Conservation (phyloP, 2,113 vertebrate species). For the Pionites leucogaster region DNA sequence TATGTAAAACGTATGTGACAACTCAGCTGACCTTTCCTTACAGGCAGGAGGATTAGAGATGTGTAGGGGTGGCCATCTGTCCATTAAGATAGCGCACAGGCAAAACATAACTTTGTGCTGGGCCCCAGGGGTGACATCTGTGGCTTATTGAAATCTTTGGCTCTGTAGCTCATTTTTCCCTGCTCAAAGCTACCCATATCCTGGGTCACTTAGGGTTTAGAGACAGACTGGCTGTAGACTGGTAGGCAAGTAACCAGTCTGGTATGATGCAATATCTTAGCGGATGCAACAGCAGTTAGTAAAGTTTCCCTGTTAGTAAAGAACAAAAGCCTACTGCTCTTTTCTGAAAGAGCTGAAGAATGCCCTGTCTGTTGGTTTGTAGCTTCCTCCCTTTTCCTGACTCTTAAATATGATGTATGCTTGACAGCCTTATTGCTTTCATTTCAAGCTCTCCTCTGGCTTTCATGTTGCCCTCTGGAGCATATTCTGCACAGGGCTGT, state of each 20-base stretch:
- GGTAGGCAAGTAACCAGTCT: background rate
- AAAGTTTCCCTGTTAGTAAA: background rate
- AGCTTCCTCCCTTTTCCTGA: background rate
- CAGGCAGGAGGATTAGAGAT: background rate
- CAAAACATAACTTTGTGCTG: background rate
- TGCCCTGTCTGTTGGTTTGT: background rate
- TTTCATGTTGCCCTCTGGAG: conserved; percentile 6
- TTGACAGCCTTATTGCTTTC: background rate
- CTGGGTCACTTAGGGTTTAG: conserved; percentile 15
- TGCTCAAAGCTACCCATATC: conserved; percentile 8
- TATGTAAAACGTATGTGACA: background rate
- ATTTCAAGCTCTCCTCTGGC: background rate
- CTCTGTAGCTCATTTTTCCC: conserved; percentile 7
- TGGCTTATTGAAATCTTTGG: background rate
- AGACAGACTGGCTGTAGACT: background rate
- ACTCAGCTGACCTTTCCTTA: background rate
- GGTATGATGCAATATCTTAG: background rate
- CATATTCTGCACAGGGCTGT: background rate
- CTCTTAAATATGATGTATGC: background rate
- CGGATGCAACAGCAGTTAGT: background rate
- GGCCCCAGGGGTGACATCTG: background rate
- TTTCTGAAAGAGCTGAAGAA: background rate
- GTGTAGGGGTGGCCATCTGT: background rate
- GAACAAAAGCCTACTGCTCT: background rate
- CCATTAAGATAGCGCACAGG: background rate